Evolutionary conservation across 2,113 vertebrate genomes (phyloP).

Genomic region (Menidia beryllina): DNA sequence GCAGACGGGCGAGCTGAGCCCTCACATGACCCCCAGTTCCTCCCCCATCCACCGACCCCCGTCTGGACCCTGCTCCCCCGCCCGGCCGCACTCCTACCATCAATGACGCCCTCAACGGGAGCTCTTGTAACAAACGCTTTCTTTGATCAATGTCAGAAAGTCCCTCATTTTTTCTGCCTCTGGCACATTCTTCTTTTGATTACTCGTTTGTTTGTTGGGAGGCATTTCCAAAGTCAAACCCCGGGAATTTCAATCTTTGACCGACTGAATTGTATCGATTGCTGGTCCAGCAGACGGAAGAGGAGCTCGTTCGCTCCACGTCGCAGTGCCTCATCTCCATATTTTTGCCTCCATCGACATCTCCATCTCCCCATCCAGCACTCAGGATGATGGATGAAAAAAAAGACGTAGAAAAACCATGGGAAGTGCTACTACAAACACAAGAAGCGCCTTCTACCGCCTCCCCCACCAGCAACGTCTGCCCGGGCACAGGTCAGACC

Average conservation of each 20-base stretch:
- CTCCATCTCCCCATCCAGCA: conserved; percentile 83
- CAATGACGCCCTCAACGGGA: conserved; percentile 79
- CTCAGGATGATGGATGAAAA: conserved; percentile 60
- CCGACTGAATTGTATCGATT: conserved; percentile 33
- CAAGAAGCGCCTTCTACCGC: conserved; percentile 84
- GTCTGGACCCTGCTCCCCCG: conserved; percentile 75
- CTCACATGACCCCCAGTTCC: conserved; percentile 85
- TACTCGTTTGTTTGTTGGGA: neutral
- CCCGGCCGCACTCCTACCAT: conserved; percentile 83
- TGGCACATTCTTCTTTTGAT: no score
- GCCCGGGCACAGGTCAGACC: conserved; percentile 23
- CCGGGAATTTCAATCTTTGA: conserved; percentile 37
- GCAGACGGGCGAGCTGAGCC: conserved; percentile 92
- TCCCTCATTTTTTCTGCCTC: no score
- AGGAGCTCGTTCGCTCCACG: conserved; percentile 75
- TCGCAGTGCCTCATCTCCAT: conserved; percentile 84
- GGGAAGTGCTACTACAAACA: conserved; percentile 50
- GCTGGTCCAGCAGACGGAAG: neutral
- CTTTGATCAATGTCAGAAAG: conserved; percentile 20
- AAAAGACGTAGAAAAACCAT: conserved; percentile 45
- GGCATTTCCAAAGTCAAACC: conserved; percentile 24
- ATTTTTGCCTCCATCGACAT: conserved; percentile 52
- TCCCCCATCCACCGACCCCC: conserved; percentile 85
- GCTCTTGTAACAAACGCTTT: conserved; percentile 23
- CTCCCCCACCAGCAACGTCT: conserved; percentile 78